Evolutionary conservation across 2,113 vertebrate genomes (phyloP).

Genomic region (Glaucomys volans): DNA sequence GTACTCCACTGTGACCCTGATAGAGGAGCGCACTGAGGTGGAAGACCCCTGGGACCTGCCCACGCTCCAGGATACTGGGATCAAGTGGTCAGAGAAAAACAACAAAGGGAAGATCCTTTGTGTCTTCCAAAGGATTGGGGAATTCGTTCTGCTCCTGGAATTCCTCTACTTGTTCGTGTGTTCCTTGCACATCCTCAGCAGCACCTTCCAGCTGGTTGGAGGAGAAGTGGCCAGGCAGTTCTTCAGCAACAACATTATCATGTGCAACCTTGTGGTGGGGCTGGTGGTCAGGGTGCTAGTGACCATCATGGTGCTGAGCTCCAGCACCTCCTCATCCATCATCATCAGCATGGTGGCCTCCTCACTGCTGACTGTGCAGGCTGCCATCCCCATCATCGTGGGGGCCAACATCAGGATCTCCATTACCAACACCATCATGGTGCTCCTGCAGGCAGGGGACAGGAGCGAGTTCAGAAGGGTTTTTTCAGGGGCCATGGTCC

Average conservation of each 20-base stretch:
- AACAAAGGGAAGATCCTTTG: slow-evolving; percentile 90
- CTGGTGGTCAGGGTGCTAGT: slow-evolving; percentile 95
- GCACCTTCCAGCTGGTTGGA: slow-evolving; percentile 97
- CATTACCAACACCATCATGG: slow-evolving; percentile 97
- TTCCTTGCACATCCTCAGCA: slow-evolving; percentile 96
- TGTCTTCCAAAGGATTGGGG: slow-evolving; percentile 87
- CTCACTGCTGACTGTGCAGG: slow-evolving; percentile 91
- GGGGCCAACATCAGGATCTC: slow-evolving; percentile 98
- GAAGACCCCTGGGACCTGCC: slow-evolving; percentile 94
- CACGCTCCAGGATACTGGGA: slow-evolving; percentile 89
- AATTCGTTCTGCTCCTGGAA: slow-evolving; percentile 89
- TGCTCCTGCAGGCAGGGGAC: slow-evolving; percentile 96
- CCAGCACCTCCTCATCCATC: slow-evolving; percentile 90
- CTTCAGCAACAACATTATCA: slow-evolving; percentile 93
- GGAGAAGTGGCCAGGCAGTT: slow-evolving; percentile 97
- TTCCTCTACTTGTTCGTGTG: slow-evolving; percentile 97
- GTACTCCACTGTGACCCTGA: slow-evolving; percentile 90
- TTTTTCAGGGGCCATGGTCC: slow-evolving; percentile 96
- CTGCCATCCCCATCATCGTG: slow-evolving; percentile 97
- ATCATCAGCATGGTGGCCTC: slow-evolving; percentile 99
- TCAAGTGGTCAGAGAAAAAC: slow-evolving; percentile 96
- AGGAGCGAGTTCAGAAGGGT: slow-evolving; percentile 97
- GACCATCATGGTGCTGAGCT: slow-evolving; percentile 64
- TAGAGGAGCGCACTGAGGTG: slow-evolving; percentile 81
- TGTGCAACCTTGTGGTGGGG: slow-evolving; percentile 95